Evolutionary conservation across 2,113 vertebrate species (phyloP).

Genomic region (Glaucomys volans): DNA sequence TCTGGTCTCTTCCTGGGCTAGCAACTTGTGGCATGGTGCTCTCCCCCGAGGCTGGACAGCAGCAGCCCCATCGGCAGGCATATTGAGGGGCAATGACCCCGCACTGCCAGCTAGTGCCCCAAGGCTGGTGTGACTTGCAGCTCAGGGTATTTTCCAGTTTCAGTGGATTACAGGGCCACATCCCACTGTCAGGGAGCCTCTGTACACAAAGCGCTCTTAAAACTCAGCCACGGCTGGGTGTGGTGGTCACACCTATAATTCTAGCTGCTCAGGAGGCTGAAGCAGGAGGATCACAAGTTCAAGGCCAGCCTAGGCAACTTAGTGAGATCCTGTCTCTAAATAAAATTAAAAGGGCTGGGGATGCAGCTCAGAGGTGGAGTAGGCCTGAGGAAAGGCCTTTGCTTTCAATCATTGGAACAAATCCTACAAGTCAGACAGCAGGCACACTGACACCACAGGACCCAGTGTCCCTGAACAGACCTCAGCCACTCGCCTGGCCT

Average conservation of each 20-base stretch:
- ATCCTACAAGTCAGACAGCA: too few relatives aligned
- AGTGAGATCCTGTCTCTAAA: background rate
- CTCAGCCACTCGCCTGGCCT: background rate
- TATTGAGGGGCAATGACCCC: too few relatives aligned
- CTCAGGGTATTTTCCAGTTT: too few relatives aligned
- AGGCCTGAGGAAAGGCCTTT: too few relatives aligned
- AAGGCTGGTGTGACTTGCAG: background rate
- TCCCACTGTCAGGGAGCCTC: background rate
- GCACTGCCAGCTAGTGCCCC: too few relatives aligned
- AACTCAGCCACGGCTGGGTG: background rate
- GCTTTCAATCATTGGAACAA: too few relatives aligned
- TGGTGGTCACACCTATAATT: background rate
- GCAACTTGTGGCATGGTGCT: too few relatives aligned
- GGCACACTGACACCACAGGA: background rate
- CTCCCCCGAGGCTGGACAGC: too few relatives aligned
- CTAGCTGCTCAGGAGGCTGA: background rate
- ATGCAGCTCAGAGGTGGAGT: too few relatives aligned
- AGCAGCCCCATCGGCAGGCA: too few relatives aligned
- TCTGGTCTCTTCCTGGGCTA: too few relatives aligned
- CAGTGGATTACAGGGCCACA: background rate
- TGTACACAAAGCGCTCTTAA: background rate
- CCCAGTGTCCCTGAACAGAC: background rate
- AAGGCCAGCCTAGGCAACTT: background rate
- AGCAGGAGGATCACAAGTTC: background rate
- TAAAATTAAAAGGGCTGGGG: background rate